phyloP scores from a whole-genome alignment of 1,140 invertebrate genomes.

The Andrena cerasifolii region DNA sequence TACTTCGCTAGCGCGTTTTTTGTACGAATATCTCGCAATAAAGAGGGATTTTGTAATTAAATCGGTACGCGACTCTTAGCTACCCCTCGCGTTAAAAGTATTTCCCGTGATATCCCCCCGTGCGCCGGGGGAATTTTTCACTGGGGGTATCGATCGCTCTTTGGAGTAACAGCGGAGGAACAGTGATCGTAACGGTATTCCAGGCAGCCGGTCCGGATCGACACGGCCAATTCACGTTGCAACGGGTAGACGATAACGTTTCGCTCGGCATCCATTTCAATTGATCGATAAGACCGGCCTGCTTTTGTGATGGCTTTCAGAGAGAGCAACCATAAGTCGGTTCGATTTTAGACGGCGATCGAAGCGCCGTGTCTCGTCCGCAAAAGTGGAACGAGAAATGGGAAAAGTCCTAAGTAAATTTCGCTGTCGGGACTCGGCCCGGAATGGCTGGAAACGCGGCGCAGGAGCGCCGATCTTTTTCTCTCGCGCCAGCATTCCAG shows the following conservation, averaged over 20 bases:
- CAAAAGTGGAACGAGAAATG: slow-evolving; percentile 12
- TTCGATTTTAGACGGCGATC: slow-evolving; percentile 11
- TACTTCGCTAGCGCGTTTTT: neutral
- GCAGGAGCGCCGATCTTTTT: slow-evolving; percentile 26
- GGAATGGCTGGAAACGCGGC: slow-evolving; percentile 43
- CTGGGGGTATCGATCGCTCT: neutral
- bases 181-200: neutral
- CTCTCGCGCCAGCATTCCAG: neutral
- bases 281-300: neutral
- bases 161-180: neutral
- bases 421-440: slow-evolving; percentile 39
- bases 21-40: neutral
- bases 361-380: slow-evolving; percentile 6
- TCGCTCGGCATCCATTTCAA: neutral
- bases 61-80: neutral
- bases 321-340: neutral
- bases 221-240: neutral
- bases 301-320: neutral
- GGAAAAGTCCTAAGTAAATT: slow-evolving; percentile 61
- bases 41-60: neutral
- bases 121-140: neutral
- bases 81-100: neutral
- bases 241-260: slow-evolving; percentile 1
- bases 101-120: neutral
- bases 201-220: neutral